Evolutionary conservation across 2,888 invertebrate genomes (phyloP), one percentile per base, ranked within the genome.

Genomic region (Ennomos quercinarius): DNA sequence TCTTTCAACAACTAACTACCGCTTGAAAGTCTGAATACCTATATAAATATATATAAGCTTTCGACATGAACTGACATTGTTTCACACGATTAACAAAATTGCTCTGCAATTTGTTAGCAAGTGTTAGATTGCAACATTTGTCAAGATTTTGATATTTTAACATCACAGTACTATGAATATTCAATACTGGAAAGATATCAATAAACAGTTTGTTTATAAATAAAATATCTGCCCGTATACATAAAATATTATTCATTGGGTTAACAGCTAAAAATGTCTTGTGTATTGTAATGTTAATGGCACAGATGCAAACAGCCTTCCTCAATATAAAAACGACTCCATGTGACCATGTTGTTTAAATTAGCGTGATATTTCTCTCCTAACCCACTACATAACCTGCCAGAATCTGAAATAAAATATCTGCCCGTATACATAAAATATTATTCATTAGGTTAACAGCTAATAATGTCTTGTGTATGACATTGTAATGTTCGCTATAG

Each of bases 381-480:
- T 86, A 84, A 84, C 84, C 86, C 69, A 81, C 77, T 89, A n/a
- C n/a, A n/a, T n/a, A 81, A 87, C 88, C 87, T 49, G 67, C 59
- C 66, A 53, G 50, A 61, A 12, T 56, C 61, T 71, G 74, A 72
- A 67, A 71, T n/a, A n/a, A n/a, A n/a, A n/a, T n/a, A n/a, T n/a
- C n/a, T n/a, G n/a, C n/a, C n/a, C n/a, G n/a, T n/a, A n/a, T n/a
- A n/a, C n/a, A n/a, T n/a, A n/a, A 17, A 17, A 17, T 27, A 27
- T 27, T 42, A 46, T 11, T 37, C 10, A 12, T 46, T 54, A 37
- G 27, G 43, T 47, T 37, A 38, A 45, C 34, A 53, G 46, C 38
- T 47, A 48, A 40, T 37, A 34, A 34, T 11, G 9, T 48, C 11
- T 41, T 46, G 27, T 27, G 27, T 17, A 36, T 17, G 17, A 36